A percentile compares a stretch with the other conserved stretches of the same genome.
These are phyloP conservation scores for Phylloscopus collybita DNA, from an alignment of 2,797 vertebrate species.

Conservation along the genomic window DNA sequence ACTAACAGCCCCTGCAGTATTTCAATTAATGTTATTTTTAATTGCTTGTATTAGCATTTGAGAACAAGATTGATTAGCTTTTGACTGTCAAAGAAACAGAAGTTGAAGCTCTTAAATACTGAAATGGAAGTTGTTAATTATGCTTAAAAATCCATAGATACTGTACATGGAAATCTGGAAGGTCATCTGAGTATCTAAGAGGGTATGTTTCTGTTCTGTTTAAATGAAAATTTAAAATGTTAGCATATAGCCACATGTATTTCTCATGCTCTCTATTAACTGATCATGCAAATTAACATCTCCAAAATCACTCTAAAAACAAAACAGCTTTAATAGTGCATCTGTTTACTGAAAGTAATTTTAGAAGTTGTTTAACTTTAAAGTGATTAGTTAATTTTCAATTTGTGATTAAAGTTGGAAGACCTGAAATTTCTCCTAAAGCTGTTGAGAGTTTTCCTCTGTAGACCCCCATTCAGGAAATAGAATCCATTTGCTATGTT, in stretches of 20 bases:
- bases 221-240: constrained; percentile 46
- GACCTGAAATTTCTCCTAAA: not conserved
- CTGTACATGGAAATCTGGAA: constrained; percentile 64
- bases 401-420: constrained; percentile 35
- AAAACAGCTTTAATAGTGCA: constrained; percentile 38
- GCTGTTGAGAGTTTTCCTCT: not conserved
- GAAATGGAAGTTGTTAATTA: constrained; percentile 77
- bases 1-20: constrained; percentile 72
- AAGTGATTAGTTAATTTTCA: constrained; percentile 49
- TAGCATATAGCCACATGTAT: constrained; percentile 35
- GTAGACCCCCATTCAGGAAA: not conserved
- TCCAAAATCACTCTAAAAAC: constrained; percentile 52
- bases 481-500: not conserved
- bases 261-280: constrained; percentile 12
- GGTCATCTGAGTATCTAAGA: constrained; percentile 64
- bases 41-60: constrained; percentile 79
- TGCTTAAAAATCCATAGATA: constrained; percentile 72
- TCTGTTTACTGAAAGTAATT: constrained; percentile 65
- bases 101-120: constrained; percentile 67
- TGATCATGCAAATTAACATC: constrained; percentile 38
- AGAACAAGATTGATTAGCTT: constrained; percentile 78
- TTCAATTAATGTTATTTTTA: constrained; percentile 81
- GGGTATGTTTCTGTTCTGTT: constrained; percentile 44
- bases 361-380: constrained; percentile 66
- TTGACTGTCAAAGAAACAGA: constrained; percentile 75